Percentiles rank a stretch among this genome's conserved stretches.
These are phyloP conservation scores for Phaethornis superciliosus DNA, from an alignment of 2,113 vertebrate genomes.

Conservation along the genomic window DNA sequence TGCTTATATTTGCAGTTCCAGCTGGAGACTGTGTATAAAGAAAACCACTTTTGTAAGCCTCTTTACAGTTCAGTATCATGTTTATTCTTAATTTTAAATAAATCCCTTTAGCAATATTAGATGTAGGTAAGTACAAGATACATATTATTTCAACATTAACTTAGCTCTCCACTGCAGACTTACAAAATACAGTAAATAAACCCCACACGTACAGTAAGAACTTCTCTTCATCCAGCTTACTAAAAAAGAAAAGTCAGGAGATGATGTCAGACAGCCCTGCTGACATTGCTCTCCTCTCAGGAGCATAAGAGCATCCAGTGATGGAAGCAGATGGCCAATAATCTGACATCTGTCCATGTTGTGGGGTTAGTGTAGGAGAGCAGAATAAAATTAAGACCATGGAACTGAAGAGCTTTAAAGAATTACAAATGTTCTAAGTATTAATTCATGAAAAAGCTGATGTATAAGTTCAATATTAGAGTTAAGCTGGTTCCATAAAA, in stretches of 20 bases:
- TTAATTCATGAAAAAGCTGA: background rate
- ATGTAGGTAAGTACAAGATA: background rate
- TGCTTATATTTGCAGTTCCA: slow-evolving; percentile 43
- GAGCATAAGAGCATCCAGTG: background rate
- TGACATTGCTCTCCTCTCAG: background rate
- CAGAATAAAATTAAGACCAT: background rate
- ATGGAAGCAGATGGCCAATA: background rate
- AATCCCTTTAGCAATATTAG: background rate
- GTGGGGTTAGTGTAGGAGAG: background rate
- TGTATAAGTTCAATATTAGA: background rate
- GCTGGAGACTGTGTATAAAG: slow-evolving; percentile 18
- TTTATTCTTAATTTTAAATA: slow-evolving; percentile 13
- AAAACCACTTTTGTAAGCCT: slow-evolving; percentile 8
- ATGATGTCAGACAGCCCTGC: background rate
- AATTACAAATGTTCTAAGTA: background rate
- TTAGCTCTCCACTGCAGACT: background rate
- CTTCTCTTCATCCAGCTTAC: background rate
- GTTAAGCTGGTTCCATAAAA: background rate
- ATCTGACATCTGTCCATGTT: background rate
- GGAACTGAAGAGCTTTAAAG: background rate
- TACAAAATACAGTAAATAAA: background rate
- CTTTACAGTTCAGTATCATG: background rate
- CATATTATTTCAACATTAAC: background rate
- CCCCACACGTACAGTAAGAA: background rate
- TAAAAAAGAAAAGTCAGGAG: background rate